Evolutionary conservation across 2,888 invertebrate genomes (phyloP).

Genomic region (Horisme vitalbata): DNA sequence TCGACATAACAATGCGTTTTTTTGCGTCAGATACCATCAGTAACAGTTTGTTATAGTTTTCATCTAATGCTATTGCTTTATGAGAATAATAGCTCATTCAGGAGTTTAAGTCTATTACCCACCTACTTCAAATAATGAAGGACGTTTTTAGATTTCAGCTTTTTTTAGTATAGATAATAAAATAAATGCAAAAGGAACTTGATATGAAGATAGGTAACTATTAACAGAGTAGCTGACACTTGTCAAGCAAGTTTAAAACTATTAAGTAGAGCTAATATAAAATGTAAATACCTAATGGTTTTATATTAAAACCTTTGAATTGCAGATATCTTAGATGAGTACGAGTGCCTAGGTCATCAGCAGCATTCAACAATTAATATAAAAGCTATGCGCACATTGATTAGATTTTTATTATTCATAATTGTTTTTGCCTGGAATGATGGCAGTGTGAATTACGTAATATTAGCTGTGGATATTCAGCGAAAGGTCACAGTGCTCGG

Average conservation of each 20-base stretch:
- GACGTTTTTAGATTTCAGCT: too few relatives aligned
- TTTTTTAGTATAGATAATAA: too few relatives aligned
- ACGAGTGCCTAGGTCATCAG: constrained; percentile 1
- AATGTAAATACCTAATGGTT: too few relatives aligned
- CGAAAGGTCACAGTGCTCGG: constrained; percentile 75
- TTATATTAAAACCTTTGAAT: neutral
- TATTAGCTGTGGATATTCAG: constrained; percentile 54
- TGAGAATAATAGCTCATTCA: constrained; percentile 22
- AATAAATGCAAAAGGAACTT: neutral
- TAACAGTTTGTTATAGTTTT: constrained; percentile 28
- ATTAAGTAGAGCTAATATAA: constrained; percentile 1
- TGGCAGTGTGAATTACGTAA: constrained; percentile 61
- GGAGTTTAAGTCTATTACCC: too few relatives aligned
- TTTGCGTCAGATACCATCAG: constrained; percentile 42
- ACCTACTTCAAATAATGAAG: neutral
- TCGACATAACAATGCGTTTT: constrained; percentile 47
- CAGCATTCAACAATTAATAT: constrained; percentile 9
- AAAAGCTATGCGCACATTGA: constrained; percentile 21
- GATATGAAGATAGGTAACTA: neutral
- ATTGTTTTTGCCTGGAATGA: constrained; percentile 31
- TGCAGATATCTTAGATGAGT: neutral
- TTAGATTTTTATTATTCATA: constrained; percentile 31
- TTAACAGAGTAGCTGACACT: neutral
- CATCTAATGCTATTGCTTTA: constrained; percentile 22
- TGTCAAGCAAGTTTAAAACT: neutral